phyloP scores from a whole-genome alignment of 2,113 vertebrate genomes.

The Cathartes aura region DNA sequence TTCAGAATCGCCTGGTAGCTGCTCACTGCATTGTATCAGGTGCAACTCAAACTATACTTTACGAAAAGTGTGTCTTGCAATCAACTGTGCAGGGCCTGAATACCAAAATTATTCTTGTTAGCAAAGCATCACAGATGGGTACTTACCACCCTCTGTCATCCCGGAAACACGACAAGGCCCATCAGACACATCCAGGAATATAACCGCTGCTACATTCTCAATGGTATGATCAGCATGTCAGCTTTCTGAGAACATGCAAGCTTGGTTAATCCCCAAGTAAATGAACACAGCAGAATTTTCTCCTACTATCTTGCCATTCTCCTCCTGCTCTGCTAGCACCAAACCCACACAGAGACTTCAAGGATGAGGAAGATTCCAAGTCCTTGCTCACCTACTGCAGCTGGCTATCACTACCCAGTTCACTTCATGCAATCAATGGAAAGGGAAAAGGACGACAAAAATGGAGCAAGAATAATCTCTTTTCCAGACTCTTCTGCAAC shows the following conservation, averaged over 20 bases:
- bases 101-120: not conserved
- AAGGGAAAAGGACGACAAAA: not conserved
- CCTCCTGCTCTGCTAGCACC: not conserved
- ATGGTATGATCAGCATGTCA: fast-evolving
- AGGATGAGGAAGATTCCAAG: not conserved
- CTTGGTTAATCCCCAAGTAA: not conserved
- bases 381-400: not conserved
- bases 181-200: not conserved
- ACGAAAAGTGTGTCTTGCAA: not conserved
- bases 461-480: fast-evolving
- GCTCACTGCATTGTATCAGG: not conserved
- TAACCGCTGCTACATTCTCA: not conserved
- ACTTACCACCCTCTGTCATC: not conserved
- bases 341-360: not conserved
- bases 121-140: not conserved
- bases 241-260: not conserved
- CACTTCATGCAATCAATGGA: not conserved
- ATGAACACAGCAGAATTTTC: not conserved
- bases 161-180: not conserved
- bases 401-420: not conserved
- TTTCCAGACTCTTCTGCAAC: not conserved
- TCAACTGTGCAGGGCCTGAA: not conserved
- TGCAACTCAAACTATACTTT: not conserved
- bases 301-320: not conserved
- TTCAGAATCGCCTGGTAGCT: not conserved